These are phyloP conservation scores for Melanotaenia maccullochi DNA, from an alignment of 2,797 vertebrate genomes.

Conservation along the genomic window DNA sequence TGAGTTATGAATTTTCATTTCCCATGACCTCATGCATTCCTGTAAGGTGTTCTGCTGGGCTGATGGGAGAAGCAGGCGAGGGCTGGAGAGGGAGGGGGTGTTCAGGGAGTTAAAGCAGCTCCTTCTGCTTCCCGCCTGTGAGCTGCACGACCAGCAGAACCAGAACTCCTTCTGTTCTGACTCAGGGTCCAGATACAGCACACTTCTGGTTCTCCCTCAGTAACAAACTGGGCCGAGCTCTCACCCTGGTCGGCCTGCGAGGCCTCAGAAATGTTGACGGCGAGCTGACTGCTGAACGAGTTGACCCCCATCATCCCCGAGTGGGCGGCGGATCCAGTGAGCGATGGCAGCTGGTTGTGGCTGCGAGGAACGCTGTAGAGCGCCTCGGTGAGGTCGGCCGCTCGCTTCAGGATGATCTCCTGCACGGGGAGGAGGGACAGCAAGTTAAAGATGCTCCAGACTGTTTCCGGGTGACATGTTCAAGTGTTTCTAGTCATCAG, in stretches of 20 bases:
- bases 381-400: conserved; percentile 75
- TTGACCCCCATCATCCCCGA: conserved; percentile 91
- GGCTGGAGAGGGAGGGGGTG: conserved; percentile 21
- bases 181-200: background rate
- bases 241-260: conserved; percentile 91
- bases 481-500: too few relatives aligned
- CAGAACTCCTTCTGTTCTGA: conserved; percentile 4
- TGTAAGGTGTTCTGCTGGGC: conserved; percentile 74
- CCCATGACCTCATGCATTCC: conserved; percentile 82
- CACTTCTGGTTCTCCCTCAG: too few relatives aligned
- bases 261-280: conserved; percentile 90
- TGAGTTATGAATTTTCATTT: conserved; percentile 66
- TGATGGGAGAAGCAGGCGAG: conserved; percentile 71
- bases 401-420: conserved; percentile 79
- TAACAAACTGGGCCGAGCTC: background rate
- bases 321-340: conserved; percentile 86
- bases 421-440: conserved; percentile 5
- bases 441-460: background rate
- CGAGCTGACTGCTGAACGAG: conserved; percentile 92
- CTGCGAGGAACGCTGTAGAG: conserved; percentile 92
- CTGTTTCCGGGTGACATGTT: too few relatives aligned
- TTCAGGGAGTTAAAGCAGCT: conserved; percentile 31
- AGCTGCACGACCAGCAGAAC: conserved; percentile 56
- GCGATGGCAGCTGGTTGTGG: conserved; percentile 89
- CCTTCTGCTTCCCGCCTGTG: conserved; percentile 46